Conservation (phyloP, 2,113 vertebrate genomes). For the Ailurus styani region DNA sequence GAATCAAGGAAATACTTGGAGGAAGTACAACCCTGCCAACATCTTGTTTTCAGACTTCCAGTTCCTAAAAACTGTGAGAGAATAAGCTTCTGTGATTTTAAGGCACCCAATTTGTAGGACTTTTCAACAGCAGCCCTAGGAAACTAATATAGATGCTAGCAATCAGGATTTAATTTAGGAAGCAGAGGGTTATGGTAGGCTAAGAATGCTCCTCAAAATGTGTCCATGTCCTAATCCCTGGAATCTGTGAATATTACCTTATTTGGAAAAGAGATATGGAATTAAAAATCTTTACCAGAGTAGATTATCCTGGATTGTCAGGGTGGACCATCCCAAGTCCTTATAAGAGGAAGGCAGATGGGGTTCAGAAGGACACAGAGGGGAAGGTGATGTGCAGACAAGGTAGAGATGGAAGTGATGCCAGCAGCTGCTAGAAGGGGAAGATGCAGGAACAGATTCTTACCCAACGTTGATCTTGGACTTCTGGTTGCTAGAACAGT, state of each 20-base stretch:
- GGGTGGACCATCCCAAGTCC: not conserved
- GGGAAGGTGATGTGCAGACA: not conserved
- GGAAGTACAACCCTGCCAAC: rapidly evolving
- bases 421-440: no score
- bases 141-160: not conserved
- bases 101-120: not conserved
- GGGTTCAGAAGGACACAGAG: not conserved
- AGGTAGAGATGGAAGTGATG: not conserved
- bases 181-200: not conserved
- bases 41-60: not conserved
- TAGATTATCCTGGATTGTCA: not conserved
- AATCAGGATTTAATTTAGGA: not conserved
- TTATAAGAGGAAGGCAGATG: not conserved
- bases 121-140: not conserved
- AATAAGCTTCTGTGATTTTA: not conserved
- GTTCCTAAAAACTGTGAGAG: not conserved
- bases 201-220: not conserved
- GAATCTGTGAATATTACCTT: not conserved
- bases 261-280: not conserved
- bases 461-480: not conserved
- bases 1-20: not conserved
- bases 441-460: not conserved
- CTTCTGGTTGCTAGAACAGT: not conserved
- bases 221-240: not conserved
- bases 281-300: not conserved